Evolutionary conservation across 2,113 vertebrate genomes (phyloP).

Genomic region (Odobenus rosmarus): DNA sequence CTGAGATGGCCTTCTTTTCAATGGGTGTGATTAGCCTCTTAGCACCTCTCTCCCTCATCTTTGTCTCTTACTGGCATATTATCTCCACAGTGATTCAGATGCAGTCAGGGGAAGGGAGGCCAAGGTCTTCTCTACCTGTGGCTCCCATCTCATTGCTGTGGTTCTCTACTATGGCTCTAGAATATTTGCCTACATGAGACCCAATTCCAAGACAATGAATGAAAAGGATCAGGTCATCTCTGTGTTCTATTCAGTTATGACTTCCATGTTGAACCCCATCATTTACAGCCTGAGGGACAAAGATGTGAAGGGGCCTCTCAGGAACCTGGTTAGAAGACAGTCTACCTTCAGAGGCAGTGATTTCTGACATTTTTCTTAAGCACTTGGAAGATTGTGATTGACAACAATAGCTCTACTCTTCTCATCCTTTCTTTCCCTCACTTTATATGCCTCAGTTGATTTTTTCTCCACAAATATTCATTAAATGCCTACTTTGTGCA

Average conservation of each 20-base stretch:
- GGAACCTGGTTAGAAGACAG: slow-evolving; percentile 12
- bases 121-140: slow-evolving; percentile 41
- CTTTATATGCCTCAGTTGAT: neutral
- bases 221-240: slow-evolving; percentile 65
- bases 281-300: slow-evolving; percentile 72
- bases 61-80: slow-evolving; percentile 61
- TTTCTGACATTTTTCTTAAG: neutral
- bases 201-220: slow-evolving; percentile 63
- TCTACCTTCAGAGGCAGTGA: neutral
- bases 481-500: neutral
- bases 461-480: neutral
- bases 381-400: neutral
- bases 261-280: slow-evolving; percentile 65
- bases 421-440: neutral
- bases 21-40: slow-evolving; percentile 61
- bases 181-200: slow-evolving; percentile 70
- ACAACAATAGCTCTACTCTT: neutral
- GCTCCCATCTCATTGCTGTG: slow-evolving; percentile 61
- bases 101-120: slow-evolving; percentile 48
- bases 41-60: slow-evolving; percentile 62
- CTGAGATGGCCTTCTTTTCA: slow-evolving; percentile 65
- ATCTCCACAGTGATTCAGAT: slow-evolving; percentile 49
- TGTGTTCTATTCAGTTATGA: slow-evolving; percentile 70
- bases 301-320: slow-evolving; percentile 45
- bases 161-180: slow-evolving; percentile 62